These are phyloP conservation scores for Piaya cayana DNA, from an alignment of 2,113 vertebrate species.

Conservation along the genomic window DNA sequence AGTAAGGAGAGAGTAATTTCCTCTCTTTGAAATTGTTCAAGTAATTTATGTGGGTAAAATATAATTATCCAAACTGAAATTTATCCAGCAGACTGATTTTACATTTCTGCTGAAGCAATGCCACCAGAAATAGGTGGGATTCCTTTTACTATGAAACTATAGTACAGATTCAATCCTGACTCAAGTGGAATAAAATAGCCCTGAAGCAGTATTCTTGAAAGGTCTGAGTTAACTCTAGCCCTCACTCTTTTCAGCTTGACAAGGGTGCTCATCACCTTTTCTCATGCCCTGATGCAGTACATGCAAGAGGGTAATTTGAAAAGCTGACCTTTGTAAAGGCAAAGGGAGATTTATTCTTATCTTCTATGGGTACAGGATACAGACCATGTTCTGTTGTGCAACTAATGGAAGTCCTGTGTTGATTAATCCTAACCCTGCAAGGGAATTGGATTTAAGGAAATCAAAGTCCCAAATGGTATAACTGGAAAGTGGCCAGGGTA, in stretches of 20 bases:
- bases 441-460: neutral
- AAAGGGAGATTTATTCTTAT: neutral
- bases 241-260: neutral
- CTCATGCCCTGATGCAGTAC: neutral
- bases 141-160: neutral
- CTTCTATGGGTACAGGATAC: neutral
- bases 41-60: neutral
- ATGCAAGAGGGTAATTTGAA: neutral
- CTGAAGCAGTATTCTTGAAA: neutral
- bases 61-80: conserved; percentile 28
- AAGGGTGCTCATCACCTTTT: neutral
- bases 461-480: neutral
- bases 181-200: neutral
- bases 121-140: neutral
- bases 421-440: neutral
- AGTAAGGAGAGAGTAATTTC: neutral
- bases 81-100: neutral
- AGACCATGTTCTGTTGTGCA: neutral
- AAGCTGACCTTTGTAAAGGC: neutral
- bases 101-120: neutral
- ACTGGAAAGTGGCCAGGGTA: neutral
- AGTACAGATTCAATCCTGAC: neutral
- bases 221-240: neutral
- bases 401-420: neutral
- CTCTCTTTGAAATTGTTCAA: neutral